Percentiles rank a stretch among this genome's conserved stretches.
Evolutionary conservation across 2,888 invertebrate genomes (phyloP).

Genomic region (Pyrgus malvae): DNA sequence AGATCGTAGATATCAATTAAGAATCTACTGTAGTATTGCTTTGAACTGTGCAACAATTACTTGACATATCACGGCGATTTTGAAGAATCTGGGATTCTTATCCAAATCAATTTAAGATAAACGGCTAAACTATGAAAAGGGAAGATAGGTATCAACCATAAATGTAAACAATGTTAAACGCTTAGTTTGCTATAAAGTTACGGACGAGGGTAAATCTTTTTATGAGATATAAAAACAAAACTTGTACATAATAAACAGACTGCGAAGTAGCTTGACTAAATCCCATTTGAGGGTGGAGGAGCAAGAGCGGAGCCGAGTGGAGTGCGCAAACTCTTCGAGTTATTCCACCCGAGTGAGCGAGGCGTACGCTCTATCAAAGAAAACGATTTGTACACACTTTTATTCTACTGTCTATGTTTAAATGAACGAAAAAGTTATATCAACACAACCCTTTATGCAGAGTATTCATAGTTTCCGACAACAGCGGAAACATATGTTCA

Average conservation of each 20-base stretch:
- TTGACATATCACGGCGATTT: no score
- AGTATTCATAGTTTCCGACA: slow-evolving; percentile 20
- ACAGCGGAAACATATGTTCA: slow-evolving; percentile 18
- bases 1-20: slow-evolving; percentile 25
- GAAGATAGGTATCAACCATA: not conserved
- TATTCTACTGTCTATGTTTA: slow-evolving; percentile 44
- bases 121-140: not conserved
- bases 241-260: slow-evolving; percentile 49
- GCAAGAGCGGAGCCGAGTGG: slow-evolving; percentile 38
- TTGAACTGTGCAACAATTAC: not conserved
- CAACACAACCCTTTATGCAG: slow-evolving; percentile 33
- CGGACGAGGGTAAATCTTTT: not conserved
- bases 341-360: slow-evolving; percentile 61
- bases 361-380: slow-evolving; percentile 57
- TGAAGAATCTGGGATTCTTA: no score
- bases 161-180: not conserved
- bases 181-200: not conserved
- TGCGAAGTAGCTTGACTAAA: slow-evolving; percentile 60
- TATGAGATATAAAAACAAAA: slow-evolving; percentile 42
- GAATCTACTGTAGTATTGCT: not conserved
- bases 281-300: slow-evolving; percentile 56
- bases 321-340: slow-evolving; percentile 59
- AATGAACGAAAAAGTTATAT: slow-evolving; percentile 39
- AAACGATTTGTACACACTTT: slow-evolving; percentile 66
- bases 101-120: no score